Evolutionary conservation across 2,888 invertebrate genomes (phyloP).

Genomic region (Hydropsyche betteni): DNA sequence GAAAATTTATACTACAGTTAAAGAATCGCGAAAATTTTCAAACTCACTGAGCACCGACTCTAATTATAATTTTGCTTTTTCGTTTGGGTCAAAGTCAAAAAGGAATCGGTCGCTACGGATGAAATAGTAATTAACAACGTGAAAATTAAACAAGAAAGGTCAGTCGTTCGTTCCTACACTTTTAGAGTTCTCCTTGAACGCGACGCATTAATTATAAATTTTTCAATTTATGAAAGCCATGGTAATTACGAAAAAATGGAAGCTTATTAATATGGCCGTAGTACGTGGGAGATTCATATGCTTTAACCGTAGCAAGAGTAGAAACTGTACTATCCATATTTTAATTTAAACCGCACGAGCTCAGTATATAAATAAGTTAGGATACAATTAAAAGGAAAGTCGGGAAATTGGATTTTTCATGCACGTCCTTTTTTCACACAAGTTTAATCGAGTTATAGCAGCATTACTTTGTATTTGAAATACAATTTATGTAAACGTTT

Average conservation of each 20-base stretch:
- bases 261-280: neutral
- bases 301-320: too few relatives aligned
- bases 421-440: too few relatives aligned
- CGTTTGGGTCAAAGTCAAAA: neutral
- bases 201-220: neutral
- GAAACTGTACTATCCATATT: too few relatives aligned
- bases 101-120: conserved; percentile 9
- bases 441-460: too few relatives aligned
- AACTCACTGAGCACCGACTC: neutral
- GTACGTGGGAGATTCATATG: neutral
- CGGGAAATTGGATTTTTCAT: too few relatives aligned
- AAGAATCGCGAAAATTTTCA: neutral
- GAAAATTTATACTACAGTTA: too few relatives aligned
- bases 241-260: neutral
- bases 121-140: conserved; percentile 25
- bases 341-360: too few relatives aligned
- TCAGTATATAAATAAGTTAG: too few relatives aligned
- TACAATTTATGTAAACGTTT: too few relatives aligned
- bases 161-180: neutral
- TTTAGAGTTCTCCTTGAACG: neutral
- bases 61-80: conserved; percentile 12
- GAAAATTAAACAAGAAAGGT: conserved; percentile 16
- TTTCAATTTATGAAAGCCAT: neutral
- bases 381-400: too few relatives aligned
- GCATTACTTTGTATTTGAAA: too few relatives aligned